phyloP scores from a whole-genome alignment of 2,888 invertebrate species.

The Pyrocoelia pectoralis region DNA sequence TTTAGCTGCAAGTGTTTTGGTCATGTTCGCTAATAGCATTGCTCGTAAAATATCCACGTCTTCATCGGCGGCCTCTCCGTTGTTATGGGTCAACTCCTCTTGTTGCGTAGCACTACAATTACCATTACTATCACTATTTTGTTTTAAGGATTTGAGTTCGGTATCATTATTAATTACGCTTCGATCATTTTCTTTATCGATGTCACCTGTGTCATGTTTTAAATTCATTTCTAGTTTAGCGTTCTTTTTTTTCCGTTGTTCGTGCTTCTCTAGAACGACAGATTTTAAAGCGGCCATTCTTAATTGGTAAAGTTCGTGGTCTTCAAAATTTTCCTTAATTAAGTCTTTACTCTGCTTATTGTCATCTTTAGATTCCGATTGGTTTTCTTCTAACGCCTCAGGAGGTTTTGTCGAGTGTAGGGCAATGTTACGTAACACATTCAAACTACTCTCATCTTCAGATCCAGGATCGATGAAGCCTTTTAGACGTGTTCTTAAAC shows the following conservation, averaged over 20 bases:
- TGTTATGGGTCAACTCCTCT: neutral
- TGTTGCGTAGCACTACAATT: neutral
- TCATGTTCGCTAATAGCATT: slow-evolving; percentile 66
- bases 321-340: slow-evolving; percentile 29
- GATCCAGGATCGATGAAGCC: slow-evolving; percentile 45
- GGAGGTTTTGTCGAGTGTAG: slow-evolving; percentile 16
- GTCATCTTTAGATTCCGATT: slow-evolving; percentile 44
- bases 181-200: slow-evolving; percentile 29
- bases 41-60: slow-evolving; percentile 70
- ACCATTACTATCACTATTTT: slow-evolving; percentile 4
- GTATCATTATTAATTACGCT: slow-evolving; percentile 21
- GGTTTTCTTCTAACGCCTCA: slow-evolving; percentile 30
- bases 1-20: slow-evolving; percentile 61
- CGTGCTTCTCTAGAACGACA: slow-evolving; percentile 71
- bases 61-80: slow-evolving; percentile 56
- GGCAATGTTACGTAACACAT: slow-evolving; percentile 27
- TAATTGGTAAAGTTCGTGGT: slow-evolving; percentile 68
- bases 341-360: slow-evolving; percentile 44
- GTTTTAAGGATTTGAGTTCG: neutral
- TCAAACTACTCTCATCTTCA: slow-evolving; percentile 28
- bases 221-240: neutral
- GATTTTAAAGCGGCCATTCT: slow-evolving; percentile 73
- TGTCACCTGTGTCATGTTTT: slow-evolving; percentile 46
- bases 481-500: slow-evolving; percentile 52
- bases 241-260: slow-evolving; percentile 62